Evolutionary conservation across 2,113 vertebrate species (phyloP).

Genomic region (Sarotherodon lohbergeri): DNA sequence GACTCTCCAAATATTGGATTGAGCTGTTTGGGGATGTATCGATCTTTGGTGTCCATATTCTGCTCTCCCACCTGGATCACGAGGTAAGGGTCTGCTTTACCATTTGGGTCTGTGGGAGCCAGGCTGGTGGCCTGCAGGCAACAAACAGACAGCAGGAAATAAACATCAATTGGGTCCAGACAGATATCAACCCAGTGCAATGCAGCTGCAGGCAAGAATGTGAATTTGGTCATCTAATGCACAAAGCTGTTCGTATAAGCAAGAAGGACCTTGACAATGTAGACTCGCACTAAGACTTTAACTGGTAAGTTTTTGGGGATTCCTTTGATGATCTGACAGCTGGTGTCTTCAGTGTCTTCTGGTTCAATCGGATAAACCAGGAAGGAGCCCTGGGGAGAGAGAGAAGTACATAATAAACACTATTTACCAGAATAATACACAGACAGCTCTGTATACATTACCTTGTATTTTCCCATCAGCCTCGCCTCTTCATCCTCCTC

Average conservation of each 20-base stretch:
- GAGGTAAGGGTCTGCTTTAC: constrained; percentile 92
- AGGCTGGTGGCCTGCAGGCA: constrained; percentile 81
- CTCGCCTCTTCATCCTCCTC: constrained; percentile 79
- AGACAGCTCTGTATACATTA: constrained; percentile 20
- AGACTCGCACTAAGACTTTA: constrained; percentile 86
- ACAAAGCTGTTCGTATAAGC: background rate
- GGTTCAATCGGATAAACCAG: constrained; percentile 81
- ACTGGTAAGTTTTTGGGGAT: constrained; percentile 85
- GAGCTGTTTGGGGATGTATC: constrained; percentile 92
- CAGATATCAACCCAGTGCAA: background rate
- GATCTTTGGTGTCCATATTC: constrained; percentile 77
- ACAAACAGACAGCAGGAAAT: background rate
- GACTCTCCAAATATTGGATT: constrained; percentile 95
- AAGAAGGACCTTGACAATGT: constrained; percentile 80
- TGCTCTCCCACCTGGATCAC: constrained; percentile 79
- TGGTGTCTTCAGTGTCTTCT: constrained; percentile 63
- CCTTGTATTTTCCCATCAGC: constrained; percentile 94
- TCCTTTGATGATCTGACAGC: constrained; percentile 73
- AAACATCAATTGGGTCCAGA: background rate
- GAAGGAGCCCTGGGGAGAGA: constrained; percentile 80
- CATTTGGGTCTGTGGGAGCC: constrained; percentile 85
- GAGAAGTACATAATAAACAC: background rate
- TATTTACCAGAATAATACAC: background rate
- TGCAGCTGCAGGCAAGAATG: background rate
- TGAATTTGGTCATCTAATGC: background rate